phyloP scores from a whole-genome alignment of 2,113 vertebrate genomes.

The Ptychochromis oligacanthus region DNA sequence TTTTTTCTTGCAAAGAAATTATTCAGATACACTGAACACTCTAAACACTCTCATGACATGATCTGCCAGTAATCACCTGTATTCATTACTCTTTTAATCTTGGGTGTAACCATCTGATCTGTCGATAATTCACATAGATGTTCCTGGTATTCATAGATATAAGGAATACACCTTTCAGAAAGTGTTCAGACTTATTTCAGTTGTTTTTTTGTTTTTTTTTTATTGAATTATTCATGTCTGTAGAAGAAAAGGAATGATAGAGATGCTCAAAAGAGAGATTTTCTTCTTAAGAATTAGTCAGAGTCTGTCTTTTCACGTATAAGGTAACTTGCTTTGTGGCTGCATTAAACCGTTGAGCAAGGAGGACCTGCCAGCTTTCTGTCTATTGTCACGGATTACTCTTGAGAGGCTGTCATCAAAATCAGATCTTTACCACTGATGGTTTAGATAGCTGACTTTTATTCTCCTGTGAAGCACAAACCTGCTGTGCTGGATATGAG shows the following conservation, averaged over 20 bases:
- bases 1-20: background rate
- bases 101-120: background rate
- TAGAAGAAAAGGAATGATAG: background rate
- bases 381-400: constrained; percentile 6
- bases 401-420: background rate
- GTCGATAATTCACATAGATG: background rate
- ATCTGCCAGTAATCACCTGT: background rate
- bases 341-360: constrained; percentile 9
- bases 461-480: constrained; percentile 1
- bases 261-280: background rate
- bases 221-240: background rate
- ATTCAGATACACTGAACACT: background rate
- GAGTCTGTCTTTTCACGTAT: background rate
- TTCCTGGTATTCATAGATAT: background rate
- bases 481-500: background rate
- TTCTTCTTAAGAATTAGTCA: background rate
- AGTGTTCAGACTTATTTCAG: background rate
- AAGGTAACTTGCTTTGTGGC: background rate
- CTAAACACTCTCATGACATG: background rate
- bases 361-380: constrained; percentile 15
- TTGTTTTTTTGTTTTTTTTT: background rate
- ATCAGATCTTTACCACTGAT: constrained; percentile 9
- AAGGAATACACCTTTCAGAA: background rate
- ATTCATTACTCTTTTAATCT: background rate
- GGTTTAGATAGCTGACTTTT: background rate